A percentile compares a stretch with the other conserved stretches of the same genome.
phyloP scores from a whole-genome alignment of 2,113 vertebrate genomes.

The Ailurus styani region DNA sequence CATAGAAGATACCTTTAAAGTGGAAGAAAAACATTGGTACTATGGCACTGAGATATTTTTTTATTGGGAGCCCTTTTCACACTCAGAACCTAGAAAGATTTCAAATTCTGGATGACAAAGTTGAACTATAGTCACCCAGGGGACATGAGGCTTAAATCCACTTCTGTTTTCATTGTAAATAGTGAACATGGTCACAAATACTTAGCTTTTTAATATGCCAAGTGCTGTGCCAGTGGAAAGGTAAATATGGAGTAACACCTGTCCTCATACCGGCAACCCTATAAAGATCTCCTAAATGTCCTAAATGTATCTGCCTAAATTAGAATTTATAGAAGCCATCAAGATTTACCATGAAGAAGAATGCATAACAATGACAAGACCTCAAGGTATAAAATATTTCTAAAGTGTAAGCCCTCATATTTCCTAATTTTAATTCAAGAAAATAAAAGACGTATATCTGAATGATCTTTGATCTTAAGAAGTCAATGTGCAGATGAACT shows the following conservation, averaged over 20 bases:
- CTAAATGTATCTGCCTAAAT: neutral
- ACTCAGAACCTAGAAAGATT: neutral
- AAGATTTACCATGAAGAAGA: neutral
- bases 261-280: neutral
- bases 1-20: neutral
- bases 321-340: neutral
- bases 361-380: neutral
- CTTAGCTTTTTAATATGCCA: neutral
- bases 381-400: neutral
- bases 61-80: neutral
- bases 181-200: neutral
- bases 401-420: neutral
- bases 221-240: neutral
- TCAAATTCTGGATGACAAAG: neutral
- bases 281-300: neutral
- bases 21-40: neutral
- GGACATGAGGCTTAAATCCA: neutral
- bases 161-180: neutral
- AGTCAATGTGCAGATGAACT: neutral
- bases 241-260: neutral
- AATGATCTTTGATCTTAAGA: neutral
- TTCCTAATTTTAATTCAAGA: neutral
- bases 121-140: neutral
- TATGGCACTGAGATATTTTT: neutral
- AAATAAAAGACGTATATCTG: neutral